Conservation (phyloP, 2,888 invertebrate genomes). For the Andrena camellia region DNA sequence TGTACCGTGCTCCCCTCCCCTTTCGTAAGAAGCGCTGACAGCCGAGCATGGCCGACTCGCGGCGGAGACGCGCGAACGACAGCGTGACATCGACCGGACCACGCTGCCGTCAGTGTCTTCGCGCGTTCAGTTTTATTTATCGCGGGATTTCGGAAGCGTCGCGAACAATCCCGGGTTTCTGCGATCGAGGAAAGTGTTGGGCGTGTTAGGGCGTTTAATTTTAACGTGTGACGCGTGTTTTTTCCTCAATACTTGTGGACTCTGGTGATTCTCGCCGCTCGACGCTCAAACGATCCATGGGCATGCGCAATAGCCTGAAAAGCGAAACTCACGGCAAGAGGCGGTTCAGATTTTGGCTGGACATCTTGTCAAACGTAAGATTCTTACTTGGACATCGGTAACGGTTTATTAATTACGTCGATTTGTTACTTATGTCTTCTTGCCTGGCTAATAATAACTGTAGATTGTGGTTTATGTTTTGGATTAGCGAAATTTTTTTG, state of each 20-base stretch:
- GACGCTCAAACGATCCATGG: constrained; percentile 24
- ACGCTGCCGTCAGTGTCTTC: constrained; percentile 37
- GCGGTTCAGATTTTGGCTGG: constrained; percentile 30
- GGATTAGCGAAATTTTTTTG: no score
- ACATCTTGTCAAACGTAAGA: constrained; percentile 36
- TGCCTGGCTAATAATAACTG: no score
- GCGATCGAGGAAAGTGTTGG: not conserved
- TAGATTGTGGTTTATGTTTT: no score
- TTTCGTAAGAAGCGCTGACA: not conserved
- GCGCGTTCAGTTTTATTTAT: constrained; percentile 35
- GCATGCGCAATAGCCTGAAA: constrained; percentile 59
- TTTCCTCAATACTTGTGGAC: not conserved
- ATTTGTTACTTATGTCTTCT: no score
- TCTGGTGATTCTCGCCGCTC: not conserved
- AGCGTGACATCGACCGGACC: constrained; percentile 55
- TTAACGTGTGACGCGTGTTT: not conserved
- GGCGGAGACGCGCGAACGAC: constrained; percentile 47
- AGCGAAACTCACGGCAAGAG: constrained; percentile 31
- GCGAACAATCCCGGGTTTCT: not conserved
- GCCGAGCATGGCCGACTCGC: constrained; percentile 27
- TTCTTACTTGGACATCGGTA: not conserved
- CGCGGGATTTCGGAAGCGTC: not conserved
- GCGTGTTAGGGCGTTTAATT: not conserved
- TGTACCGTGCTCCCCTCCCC: not conserved
- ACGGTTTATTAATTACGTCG: not conserved